Evolutionary conservation across 2,888 invertebrate species (phyloP), one percentile per base, ranked within the genome.

Genomic region (Punctoribates punctum): DNA sequence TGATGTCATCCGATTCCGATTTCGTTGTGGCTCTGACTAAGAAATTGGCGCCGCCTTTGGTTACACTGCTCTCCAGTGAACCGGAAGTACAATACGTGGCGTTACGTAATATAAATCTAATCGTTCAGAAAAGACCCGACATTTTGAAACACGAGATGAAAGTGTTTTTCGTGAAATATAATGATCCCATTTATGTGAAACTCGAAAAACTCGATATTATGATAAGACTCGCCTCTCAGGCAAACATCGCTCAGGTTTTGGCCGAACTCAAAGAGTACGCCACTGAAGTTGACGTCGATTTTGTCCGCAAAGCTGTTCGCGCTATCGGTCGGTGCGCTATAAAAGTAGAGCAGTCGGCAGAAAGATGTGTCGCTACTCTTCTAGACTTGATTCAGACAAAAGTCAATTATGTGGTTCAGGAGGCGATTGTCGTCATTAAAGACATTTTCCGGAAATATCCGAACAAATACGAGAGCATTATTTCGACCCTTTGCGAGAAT

Each of bases 61-160:
- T 99, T 11, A 99, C 99, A 0, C 87, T 99, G 75, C 88, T 99
- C 13, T 96, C 96, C 65, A 96, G 97, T 0, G 99, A 99, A 84
- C 96, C 99, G 0, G 99, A 99, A 85, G 98, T 99, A 73, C 99
- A 99, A 85, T 99, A 99, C 83, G 99, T 99, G 5, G 99, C 99
- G 0, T 86, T 99, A 77, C 86, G 99, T 80, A 99, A 99, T 85
- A 99, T 99, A 83, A 99, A 99, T 86, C 88, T 99, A 70, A 99
- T 99, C 79, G 99, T 99, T 20, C 99, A 99, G 85, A 99, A 99
- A 85, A 88, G 97, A 62, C 96, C 98, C 0, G 99, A 99, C 78
- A 98, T 99, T 81, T 86, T 99, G 67, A 99, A 99, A 84, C 96
- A 98, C 82, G 99, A 99, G 86, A 98, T 99, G 98, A 99, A 99